Evolutionary conservation across 2,797 vertebrate species (phyloP).

Genomic region (Macroramphosus scolopax): DNA sequence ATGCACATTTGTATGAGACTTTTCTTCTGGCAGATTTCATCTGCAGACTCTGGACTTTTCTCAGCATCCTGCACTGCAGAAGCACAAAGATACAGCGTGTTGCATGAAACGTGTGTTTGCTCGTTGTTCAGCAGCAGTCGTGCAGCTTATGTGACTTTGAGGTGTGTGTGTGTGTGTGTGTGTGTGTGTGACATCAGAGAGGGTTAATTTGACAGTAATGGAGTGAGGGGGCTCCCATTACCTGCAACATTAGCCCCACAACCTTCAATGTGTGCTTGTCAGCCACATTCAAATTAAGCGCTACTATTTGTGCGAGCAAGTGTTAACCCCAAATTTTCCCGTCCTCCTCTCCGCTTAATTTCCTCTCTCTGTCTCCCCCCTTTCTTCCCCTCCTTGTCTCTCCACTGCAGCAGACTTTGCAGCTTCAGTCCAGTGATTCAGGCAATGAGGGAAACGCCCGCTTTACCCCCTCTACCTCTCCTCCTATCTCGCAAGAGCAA

Average conservation of each 20-base stretch:
- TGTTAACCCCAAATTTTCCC: conserved; percentile 44
- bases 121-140: conserved; percentile 12
- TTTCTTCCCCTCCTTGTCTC: conserved; percentile 16
- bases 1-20: neutral
- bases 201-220: conserved; percentile 58
- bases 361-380: neutral
- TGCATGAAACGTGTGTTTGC: conserved; percentile 21
- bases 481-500: neutral
- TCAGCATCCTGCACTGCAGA: too few species aligned
- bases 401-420: conserved; percentile 70
- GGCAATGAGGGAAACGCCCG: conserved; percentile 66
- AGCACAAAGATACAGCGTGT: conserved; percentile 6
- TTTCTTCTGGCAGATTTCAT: conserved; percentile 21
- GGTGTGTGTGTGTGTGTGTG: conserved; percentile 6
- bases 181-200: conserved; percentile 20
- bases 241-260: conserved; percentile 66
- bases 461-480: conserved; percentile 28
- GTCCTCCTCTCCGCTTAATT: conserved; percentile 21
- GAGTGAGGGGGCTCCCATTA: conserved; percentile 60
- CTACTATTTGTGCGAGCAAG: conserved; percentile 24
- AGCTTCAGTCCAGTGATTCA: conserved; percentile 71
- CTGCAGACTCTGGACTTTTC: conserved; percentile 30
- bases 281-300: conserved; percentile 47
- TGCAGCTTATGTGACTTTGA: conserved; percentile 12
- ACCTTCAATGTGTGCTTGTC: conserved; percentile 25